phyloP scores from a whole-genome alignment of 2,113 vertebrate species.

The Heterotis niloticus region DNA sequence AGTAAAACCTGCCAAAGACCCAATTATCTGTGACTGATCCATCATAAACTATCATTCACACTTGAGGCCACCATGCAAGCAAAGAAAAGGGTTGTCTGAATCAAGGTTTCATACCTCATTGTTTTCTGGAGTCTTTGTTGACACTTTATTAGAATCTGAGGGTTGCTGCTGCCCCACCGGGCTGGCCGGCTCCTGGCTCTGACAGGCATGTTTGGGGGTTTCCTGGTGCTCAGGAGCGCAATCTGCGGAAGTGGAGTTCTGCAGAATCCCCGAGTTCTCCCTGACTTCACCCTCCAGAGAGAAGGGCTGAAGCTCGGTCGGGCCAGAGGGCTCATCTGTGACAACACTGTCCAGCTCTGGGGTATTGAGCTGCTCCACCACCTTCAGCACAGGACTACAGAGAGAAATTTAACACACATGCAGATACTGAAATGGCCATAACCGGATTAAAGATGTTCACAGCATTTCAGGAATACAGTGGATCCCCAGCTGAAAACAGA shows the following conservation, averaged over 20 bases:
- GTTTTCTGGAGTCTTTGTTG: constrained; percentile 41
- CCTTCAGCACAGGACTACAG: constrained; percentile 30
- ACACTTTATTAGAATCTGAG: too few species aligned
- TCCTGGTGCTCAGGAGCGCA: constrained; percentile 1
- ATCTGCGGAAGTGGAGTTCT: neutral
- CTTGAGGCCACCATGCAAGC: neutral
- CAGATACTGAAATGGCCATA: neutral
- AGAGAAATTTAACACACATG: neutral
- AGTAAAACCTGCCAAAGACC: constrained; percentile 54
- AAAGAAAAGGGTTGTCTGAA: neutral
- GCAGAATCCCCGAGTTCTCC: neutral
- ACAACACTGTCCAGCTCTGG: neutral
- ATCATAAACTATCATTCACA: neutral
- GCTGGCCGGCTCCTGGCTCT: neutral
- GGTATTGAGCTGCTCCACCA: constrained; percentile 17
- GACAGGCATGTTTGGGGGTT: neutral
- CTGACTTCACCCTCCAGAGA: constrained; percentile 48
- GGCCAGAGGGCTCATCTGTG: constrained; percentile 16
- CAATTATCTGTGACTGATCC: neutral
- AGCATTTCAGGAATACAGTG: too few species aligned
- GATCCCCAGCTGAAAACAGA: too few species aligned
- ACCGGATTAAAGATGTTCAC: too few species aligned
- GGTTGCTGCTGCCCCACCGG: neutral
- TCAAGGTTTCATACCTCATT: constrained; percentile 29
- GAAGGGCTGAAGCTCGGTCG: constrained; percentile 49